Base-by-base conservation (phyloP, 1,140 invertebrate genomes). In the Apis cerana region DNA sequence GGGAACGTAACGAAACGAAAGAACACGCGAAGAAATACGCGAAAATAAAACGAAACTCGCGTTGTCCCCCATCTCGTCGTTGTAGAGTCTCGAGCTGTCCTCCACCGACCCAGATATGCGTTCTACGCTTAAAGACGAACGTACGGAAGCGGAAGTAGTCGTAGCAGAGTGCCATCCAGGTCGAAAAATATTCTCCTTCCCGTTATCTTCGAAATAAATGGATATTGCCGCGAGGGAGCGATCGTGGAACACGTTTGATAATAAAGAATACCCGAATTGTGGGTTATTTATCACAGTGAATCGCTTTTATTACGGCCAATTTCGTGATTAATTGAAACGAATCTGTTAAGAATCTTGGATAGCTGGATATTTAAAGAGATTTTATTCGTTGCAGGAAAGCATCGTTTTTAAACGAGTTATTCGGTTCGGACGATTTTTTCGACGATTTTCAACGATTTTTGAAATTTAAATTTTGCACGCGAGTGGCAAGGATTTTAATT, bases 61-160 rank as follows among this genome's bases (percentile, higher is more conserved):
- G 33, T 7, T 7, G 4, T 7, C 33, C 5, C 33, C 33, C 33
- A 5, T 43, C 33, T 43, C 33, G 33, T 43, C 33, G 33, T 7
- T 0, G 33, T 7, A 43, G 4, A 43, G 33, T 43, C 33, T 43
- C 5, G 33, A 50, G 52, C 52, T 23, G 65, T 75, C 70, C 52
- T 67, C 71, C 10, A 56, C 52, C 50, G 71, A 81, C 62, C 71
- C 43, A 81, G 56, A 81, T 81, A 62, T 33, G 43, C 43, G 17
- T 80, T 54, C n/a, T 21, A 48, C 23, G 71, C 23, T 80, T 81
- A 81, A 75, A 75, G 79, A 75, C 62, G 79, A 81, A 2, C 58
- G 58, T 27, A 74, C 61, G 21, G 54, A 75, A 65, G 15, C 8
- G 23, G 4, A 43, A 17, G 12, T 52, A 13, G 48, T 52, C 23